Base-by-base conservation (phyloP, 2,113 vertebrate species). In the Laterallus jamaicensis region DNA sequence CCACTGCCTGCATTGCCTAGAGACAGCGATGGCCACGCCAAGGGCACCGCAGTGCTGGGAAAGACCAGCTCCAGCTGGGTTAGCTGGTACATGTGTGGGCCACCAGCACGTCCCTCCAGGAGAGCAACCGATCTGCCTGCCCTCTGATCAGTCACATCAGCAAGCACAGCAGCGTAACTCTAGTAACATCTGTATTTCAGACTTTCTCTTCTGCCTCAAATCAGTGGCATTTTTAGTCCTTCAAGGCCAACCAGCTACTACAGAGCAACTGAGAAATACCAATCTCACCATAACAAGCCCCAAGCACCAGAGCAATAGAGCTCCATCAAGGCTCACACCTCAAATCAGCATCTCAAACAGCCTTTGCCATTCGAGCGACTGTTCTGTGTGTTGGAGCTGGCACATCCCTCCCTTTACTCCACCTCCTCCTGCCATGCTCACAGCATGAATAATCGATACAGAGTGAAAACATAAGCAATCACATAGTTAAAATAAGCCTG, bases 401-500 rank as follows among this genome's bases (percentile, higher is more conserved):
- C 64, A 55, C 55, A 47, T 64, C 28, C 0, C 0, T 80, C 89
- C 66, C 62, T 86, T 86, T 84, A 76, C 32, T 75, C 74, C 67
- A 78, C 28, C 52, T 69, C 70, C 40, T 75, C 77, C 75, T 82
- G 73, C 62, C 73, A 79, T 75, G 66, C 82, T 90, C 75, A 63
- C 73, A 93, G 88, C 73, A 88, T 10, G 6, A 79, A 75, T 60
- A 85, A 93, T 78, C 84, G 73, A 82, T 79, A 88, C 52, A 62
- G 68, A 95, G 64, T 67, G 64, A 90, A 92, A 96, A 84, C 59
- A 92, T 24, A 81, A 78, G 68, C 76, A 95, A 78, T 83, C 75
- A 49, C 49, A 71, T 39, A 68, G 80, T 71, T 86, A 76, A 75
- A 92, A 13, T 44, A 69, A 59, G 15, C 9, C 77, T 80, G 62